Base-by-base conservation (phyloP, 2,113 vertebrate genomes). In the Poeciliopsis occidentalis region DNA sequence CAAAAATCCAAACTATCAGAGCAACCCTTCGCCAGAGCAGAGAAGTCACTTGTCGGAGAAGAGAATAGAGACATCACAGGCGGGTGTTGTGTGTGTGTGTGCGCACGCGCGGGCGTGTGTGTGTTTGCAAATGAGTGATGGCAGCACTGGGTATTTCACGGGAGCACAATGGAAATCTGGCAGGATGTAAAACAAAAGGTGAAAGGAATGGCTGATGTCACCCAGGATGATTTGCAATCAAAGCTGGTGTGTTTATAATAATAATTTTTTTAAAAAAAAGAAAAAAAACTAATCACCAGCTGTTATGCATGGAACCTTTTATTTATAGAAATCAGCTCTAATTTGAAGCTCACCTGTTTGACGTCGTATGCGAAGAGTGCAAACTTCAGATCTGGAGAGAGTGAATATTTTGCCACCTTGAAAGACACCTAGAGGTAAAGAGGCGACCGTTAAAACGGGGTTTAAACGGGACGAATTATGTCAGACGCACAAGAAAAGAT, bases 291-390 rank as follows among this genome's bases (percentile, higher is more conserved):
- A 24, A 54, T 11, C 51, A 57, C 51, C 51, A 57, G 22, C 51
- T 57, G 51, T 57, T 57, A 57, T 57, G 24, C 51, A 11, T 0
- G 51, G 51, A 24, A 32, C 12, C 13, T 66, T 41, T 6, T 30
- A 12, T 24, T 29, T 63, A 11, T 67, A 10, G n/a, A 3, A 37
- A 22, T 67, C 41, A 17, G 3, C 47, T 76, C 62, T n/a, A 3
- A 61, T 51, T 26, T 31, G 10, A 64, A 69, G 90, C 95, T 95
- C 67, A 99, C 98, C 96, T 95, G 96, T 79, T 96, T 98, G 76
- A 99, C 95, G 10, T 99, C 96, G 73, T 99, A 99, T 0, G 97
- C 97, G 76, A 99, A 96, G 76, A 99, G 97, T 29, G 96, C 97
- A 15, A 94, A 98, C 91, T 95, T 96, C 88, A 97, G 92, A 85